phyloP scores from a whole-genome alignment of 2,888 invertebrate genomes.

The Spodoptera exigua region DNA sequence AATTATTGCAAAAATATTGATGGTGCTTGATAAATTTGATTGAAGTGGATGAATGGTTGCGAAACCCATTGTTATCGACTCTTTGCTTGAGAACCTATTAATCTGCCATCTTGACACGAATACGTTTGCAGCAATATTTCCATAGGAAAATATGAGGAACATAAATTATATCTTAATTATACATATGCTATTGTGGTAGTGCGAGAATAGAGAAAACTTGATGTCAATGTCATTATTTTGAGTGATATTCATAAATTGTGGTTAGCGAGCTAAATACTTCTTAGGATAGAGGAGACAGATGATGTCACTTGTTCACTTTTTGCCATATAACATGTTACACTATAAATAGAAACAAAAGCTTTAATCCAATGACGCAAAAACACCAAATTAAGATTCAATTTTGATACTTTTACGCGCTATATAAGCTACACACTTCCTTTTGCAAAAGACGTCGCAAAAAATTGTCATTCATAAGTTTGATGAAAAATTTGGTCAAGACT shows the following conservation, averaged over 20 bases:
- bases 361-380: constrained; percentile 23
- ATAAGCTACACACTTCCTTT: constrained; percentile 27
- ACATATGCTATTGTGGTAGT: too few relatives aligned
- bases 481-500: too few relatives aligned
- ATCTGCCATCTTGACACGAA: constrained; percentile 24
- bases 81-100: constrained; percentile 39
- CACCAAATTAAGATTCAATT: constrained; percentile 36
- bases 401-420: constrained; percentile 5
- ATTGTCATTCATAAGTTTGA: constrained; percentile 13
- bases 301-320: too few relatives aligned
- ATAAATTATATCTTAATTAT: not conserved
- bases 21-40: constrained; percentile 43
- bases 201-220: too few relatives aligned
- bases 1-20: not conserved
- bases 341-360: constrained; percentile 30
- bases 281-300: too few relatives aligned
- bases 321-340: too few relatives aligned
- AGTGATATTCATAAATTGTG: too few relatives aligned
- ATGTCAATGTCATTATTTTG: too few relatives aligned
- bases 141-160: constrained; percentile 2
- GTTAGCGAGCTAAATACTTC: too few relatives aligned
- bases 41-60: constrained; percentile 50
- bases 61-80: constrained; percentile 38
- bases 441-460: constrained; percentile 25
- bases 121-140: constrained; percentile 9